Evolutionary conservation across 2,113 vertebrate species (phyloP), one percentile per base, ranked within the genome.

Genomic region (Tonatia bakeri): DNA sequence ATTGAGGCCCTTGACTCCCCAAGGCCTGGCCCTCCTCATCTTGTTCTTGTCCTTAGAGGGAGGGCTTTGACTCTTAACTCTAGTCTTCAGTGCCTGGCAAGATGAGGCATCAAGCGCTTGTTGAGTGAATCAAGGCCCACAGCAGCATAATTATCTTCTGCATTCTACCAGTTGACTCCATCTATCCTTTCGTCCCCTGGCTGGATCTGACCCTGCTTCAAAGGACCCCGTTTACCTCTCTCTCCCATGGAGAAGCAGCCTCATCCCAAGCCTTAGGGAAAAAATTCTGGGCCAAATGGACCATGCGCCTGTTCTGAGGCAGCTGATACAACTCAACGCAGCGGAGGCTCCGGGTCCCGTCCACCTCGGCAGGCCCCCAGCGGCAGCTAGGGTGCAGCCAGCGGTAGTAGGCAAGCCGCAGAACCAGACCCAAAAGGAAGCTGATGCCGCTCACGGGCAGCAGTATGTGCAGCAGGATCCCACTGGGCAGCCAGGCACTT

Each of bases 391-490:
- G 99, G 95, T 99, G 99, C 91, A 99, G 98, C 97, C 98, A 98
- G 96, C 50, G 82, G 98, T 99, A 99, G 97, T 99, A 99, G 61
- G 98, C 24, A 0, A 98, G 56, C 72, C 99, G 99, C 31, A 99
- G 91, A 3, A 94, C 75, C 93, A 99, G 97, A 0, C 99, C 99
- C 67, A 99, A 73, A 15, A 98, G 54, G 97, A 99, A 99, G 95
- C 97, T 98, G 94, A 97, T 31, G 0, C 98, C 97, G 0, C 98
- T 97, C 0, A 94, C n/a, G 0, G 59, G 11, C 14, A 99, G 9
- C 76, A 99, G 85, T 0, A 54, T 61, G 0, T 96, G 0, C 9
- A 98, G 96, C 15, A 98, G 98, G 0, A 52, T 12, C 73, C 96
- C 96, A 0, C 97, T 95, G 1, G 97, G 97, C 0, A 98, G 97